Evolutionary conservation across 1,140 invertebrate species (phyloP).

Genomic region (Eumeta japonica): DNA sequence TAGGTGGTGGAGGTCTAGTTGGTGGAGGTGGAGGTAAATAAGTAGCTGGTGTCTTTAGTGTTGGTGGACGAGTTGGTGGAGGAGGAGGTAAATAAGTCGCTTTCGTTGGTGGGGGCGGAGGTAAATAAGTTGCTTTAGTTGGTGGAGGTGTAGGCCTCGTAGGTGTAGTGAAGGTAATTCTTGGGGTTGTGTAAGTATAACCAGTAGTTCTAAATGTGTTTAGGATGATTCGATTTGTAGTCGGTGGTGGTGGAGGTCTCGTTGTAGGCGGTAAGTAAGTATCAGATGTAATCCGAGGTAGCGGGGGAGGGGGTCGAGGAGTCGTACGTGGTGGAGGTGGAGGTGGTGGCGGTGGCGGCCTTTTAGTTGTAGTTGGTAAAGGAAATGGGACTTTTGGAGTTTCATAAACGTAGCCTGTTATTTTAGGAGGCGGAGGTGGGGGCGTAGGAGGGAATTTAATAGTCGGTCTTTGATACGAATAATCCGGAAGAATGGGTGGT

Average conservation of each 20-base stretch:
- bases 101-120: slow-evolving; percentile 10
- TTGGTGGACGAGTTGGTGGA: slow-evolving; percentile 7
- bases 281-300: background rate
- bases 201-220: background rate
- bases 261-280: slow-evolving; percentile 1
- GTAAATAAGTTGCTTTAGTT: too few relatives aligned
- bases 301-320: background rate
- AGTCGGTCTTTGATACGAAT: too few relatives aligned
- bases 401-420: slow-evolving; percentile 17
- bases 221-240: background rate
- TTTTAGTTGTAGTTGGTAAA: slow-evolving; percentile 11
- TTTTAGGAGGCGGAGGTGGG: slow-evolving; percentile 8
- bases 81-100: background rate
- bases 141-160: slow-evolving; percentile 6
- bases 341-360: slow-evolving; percentile 10
- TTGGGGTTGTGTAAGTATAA: background rate
- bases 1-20: slow-evolving; percentile 1
- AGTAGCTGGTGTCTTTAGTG: slow-evolving; percentile 3
- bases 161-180: slow-evolving; percentile 6
- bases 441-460: slow-evolving; percentile 11
- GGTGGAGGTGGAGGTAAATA: slow-evolving; percentile 2
- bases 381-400: slow-evolving; percentile 15
- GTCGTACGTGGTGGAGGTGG: background rate
- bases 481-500: slow-evolving; percentile 1
- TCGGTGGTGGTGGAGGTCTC: slow-evolving; percentile 3